Evolutionary conservation across 2,113 vertebrate genomes (phyloP), one percentile per base, ranked within the genome.

Genomic region (Notechis scutatus): DNA sequence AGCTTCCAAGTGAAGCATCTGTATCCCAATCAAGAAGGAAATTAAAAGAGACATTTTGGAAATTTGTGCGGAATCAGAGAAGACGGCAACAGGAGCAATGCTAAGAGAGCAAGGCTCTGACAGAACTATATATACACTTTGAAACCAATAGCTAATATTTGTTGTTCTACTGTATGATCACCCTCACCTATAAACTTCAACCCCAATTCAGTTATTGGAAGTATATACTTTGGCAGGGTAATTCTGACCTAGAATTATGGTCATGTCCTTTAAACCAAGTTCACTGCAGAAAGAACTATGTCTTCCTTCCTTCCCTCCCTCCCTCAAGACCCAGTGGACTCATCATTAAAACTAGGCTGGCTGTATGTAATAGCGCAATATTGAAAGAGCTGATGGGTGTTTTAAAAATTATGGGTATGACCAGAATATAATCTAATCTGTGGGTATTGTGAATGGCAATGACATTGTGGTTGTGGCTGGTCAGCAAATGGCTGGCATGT

Each of bases 141-240:
- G 87, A 59, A 12, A 1, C 47, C 10, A 4, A 23, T 29, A 12
- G 42, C 91, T 26, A 88, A 88, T 61, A 94, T 95, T 92, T 92
- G 86, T 39, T 88, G 0, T 88, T 42, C 91, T 90, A 21, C 64
- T 61, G 0, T 14, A 9, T 20, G 2, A 3, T 93, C 92, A n/a
- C n/a, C n/a, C n/a, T n/a, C n/a, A n/a, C n/a, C n/a, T n/a, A n/a
- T n/a, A n/a, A n/a, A n/a, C n/a, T n/a, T n/a, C n/a, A n/a, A n/a
- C n/a, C n/a, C n/a, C n/a, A n/a, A n/a, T n/a, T n/a, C n/a, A 97
- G 93, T 96, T 91, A 95, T 97, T 97, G 95, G 90, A 93, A 90
- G 7, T 18, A 47, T 92, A 93, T 90, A 59, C 1, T 0, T 5
- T 11, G 11, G 50, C 10, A 12, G 54, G 20, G 1, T 88, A 26